Evolutionary conservation across 2,113 vertebrate genomes (phyloP), one percentile per base, ranked within the genome.

Genomic region (Euleptes europaea): DNA sequence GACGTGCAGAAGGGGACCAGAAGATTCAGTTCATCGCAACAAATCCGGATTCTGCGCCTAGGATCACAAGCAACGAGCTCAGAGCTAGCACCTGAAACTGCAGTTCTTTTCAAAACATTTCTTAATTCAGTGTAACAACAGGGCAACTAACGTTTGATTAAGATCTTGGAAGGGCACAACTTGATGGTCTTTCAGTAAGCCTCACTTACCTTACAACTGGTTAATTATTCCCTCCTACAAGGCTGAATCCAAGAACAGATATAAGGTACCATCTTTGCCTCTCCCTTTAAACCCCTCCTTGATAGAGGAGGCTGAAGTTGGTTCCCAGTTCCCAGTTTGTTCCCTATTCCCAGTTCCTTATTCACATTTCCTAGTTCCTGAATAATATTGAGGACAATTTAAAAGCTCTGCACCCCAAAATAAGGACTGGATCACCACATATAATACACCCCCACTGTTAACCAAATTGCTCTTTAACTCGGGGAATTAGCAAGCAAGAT

Each of bases 11-110:
- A 98, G 0, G 99, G 98, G 88, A 98, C 98, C 74, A 99, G 93
- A 26, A 93, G 95, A 84, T 99, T 99, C 90, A 99, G 89, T 93
- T 99, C 97, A 5, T 99, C 97, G n/a, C 98, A 99, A 81, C 96
- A 98, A 78, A 95, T 89, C 49, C 98, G 97, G 85, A 99, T 99
- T 90, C 94, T 96, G 95, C 96, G 97, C 95, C 99, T 99, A 80
- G 23, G 65, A 87, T 63, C 71, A 92, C 78, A 72, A 51, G 49
- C 42, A 49, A 42, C 54, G 31, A 6, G 42, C 10, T 73, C 49
- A 72, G 12, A 63, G 21, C n/a, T 65, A 49, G 67, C 33, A 47
- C 2, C 19, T 71, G 9, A 79, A 71, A 79, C 38, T 6, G 38
- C 40, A 6, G 13, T 28, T 49, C 60, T 38, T 83, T 82, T 40